Evolutionary conservation across 2,888 invertebrate species (phyloP).

Genomic region (Ochropacha duplaris): DNA sequence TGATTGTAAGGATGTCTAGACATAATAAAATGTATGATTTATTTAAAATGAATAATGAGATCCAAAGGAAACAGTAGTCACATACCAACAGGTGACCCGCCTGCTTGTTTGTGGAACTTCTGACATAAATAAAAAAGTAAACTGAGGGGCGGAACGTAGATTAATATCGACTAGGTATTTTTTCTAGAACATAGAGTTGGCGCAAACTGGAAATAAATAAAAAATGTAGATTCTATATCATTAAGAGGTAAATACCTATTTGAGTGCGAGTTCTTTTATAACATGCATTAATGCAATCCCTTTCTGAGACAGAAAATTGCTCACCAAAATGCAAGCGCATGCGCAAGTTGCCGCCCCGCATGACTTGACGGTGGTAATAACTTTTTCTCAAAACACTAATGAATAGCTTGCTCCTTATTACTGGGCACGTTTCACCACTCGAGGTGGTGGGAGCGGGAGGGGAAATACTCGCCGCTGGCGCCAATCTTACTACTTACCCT

Average conservation of each 20-base stretch:
- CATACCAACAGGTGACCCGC: no score
- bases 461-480: constrained; percentile 37
- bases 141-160: no score
- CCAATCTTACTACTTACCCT: constrained; percentile 64
- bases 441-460: constrained; percentile 30
- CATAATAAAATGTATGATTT: no score
- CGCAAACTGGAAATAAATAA: background rate
- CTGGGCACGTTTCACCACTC: constrained; percentile 75
- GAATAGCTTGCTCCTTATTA: constrained; percentile 77
- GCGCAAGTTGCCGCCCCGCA: constrained; percentile 55
- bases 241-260: background rate
- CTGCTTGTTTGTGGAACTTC: no score
- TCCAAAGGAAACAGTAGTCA: no score
- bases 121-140: no score
- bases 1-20: no score
- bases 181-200: background rate
- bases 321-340: constrained; percentile 69
- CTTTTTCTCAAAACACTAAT: constrained; percentile 80
- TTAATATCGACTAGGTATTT: background rate
- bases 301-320: constrained; percentile 61
- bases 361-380: constrained; percentile 69
- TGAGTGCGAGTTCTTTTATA: background rate
- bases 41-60: no score
- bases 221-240: background rate
- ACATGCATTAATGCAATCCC: constrained; percentile 1